These are phyloP conservation scores for Periphyllus acericola DNA, from an alignment of 2,888 invertebrate species.

Conservation along the genomic window DNA sequence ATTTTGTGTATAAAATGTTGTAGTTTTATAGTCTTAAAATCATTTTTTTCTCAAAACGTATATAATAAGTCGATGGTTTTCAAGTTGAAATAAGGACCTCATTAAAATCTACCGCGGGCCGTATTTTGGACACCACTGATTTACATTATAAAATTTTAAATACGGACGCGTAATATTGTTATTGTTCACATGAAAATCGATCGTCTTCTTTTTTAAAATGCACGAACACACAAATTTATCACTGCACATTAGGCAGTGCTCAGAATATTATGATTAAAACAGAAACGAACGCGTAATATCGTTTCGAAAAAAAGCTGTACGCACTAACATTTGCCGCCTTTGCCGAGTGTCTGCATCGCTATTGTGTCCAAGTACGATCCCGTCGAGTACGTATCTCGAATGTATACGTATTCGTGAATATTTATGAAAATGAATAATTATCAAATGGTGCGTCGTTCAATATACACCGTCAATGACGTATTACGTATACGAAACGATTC, in stretches of 20 bases:
- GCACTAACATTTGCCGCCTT: neutral
- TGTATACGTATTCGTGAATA: neutral
- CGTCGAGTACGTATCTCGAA: neutral
- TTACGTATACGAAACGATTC: neutral
- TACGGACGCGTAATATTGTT: too few relatives aligned
- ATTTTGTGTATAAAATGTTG: too few relatives aligned
- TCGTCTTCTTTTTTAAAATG: too few relatives aligned
- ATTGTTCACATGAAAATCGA: too few relatives aligned
- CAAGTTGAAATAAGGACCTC: too few relatives aligned
- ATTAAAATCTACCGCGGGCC: too few relatives aligned
- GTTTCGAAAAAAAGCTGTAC: neutral
- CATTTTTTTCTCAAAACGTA: too few relatives aligned
- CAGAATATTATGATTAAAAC: neutral
- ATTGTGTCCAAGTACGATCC: neutral
- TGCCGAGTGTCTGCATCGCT: neutral
- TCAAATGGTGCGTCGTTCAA: neutral
- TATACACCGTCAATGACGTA: neutral
- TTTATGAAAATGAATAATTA: neutral
- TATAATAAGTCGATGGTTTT: too few relatives aligned
- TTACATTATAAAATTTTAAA: too few relatives aligned
- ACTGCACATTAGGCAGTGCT: neutral
- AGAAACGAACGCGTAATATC: neutral
- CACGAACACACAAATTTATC: too few relatives aligned
- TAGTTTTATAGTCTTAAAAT: too few relatives aligned
- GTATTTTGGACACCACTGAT: too few relatives aligned